Base-by-base conservation (phyloP, 2,888 invertebrate species). In the Parochlus steinenii region DNA sequence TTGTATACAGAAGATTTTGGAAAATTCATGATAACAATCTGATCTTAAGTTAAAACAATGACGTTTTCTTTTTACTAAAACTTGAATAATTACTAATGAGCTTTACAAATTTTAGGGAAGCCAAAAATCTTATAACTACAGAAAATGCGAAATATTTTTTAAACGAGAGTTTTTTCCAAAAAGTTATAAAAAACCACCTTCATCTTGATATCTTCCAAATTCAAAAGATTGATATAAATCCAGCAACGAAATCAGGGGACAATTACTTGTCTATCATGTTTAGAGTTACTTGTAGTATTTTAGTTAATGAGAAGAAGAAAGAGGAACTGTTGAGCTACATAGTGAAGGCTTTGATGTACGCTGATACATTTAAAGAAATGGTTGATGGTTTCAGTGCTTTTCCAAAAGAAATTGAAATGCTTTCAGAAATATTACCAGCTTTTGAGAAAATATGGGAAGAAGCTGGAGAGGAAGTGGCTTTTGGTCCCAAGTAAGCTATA, bases 401-500 rank as follows among this genome's bases (percentile, higher is more conserved):
- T 14, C 32, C 32, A 8, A 32, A 32, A 15, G 32, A 32, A n/a
- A 6, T 23, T 8, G 14, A 32, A 22, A 20, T 32, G 20, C 23
- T 23, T 23, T 22, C 32, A 4, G 18, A 22, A 14, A 6, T 32
- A 7, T 6, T 32, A n/a, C 32, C 32, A 4, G 22, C 3, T 7
- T 32, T 32, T 18, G 32, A 32, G 16, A 32, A 32, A 23, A 7
- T 32, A 5, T 32, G 23, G 14, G 15, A 7, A 20, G 23, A 32
- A 4, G 32, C 15, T 23, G 32, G 32, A 8, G 22, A 14, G 7
- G 15, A 22, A 5, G 20, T 32, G n/a, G 23, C 5, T 6, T 32
- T 32, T 14, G 32, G 23, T 14, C 32, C 32, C 6, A 32, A 20
- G n/a, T n/a, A n/a, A n/a, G n/a, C n/a, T n/a, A n/a, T n/a, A n/a